Evolutionary conservation across 2,113 vertebrate genomes (phyloP), one percentile per base, ranked within the genome.

Genomic region (Sigmodon hispidus): DNA sequence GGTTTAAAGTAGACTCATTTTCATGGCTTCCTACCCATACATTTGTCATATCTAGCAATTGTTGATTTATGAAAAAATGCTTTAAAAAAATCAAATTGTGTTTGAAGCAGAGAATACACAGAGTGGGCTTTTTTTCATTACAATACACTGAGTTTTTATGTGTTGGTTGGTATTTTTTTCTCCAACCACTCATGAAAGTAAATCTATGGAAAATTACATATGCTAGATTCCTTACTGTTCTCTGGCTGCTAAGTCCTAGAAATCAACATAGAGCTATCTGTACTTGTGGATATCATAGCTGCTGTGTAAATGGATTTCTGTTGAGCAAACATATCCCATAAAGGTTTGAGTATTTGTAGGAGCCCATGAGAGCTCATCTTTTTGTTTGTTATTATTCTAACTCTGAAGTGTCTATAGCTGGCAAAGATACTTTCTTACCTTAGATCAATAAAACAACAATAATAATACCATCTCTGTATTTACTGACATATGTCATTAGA

Each of bases 21-120:
- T 94, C 85, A 95, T 91, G 55, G 89, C 65, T 95, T 87, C 55
- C 65, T 83, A 86, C 65, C 31, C 96, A 96, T 94, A 95, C 96
- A 95, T 92, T 88, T 24, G 72, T 67, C 90, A 91, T 90, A 96
- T 97, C 91, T 95, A 93, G 65, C 77, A 97, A 96, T 96, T 96
- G 95, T 93, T 70, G 95, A 48, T 76, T 93, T 81, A 88, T 95
- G 48, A 79, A 93, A 94, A 95, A 96, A 63, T 22, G 2, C 69
- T 89, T 95, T 84, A 67, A 63, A 96, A 91, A 94, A 96, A 96
- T 96, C 91, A 97, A 52, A 57, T 96, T 89, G 34, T 96, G 87
- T 95, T 92, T 96, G 93, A 98, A 90, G 75, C 40, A 90, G 80
- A 96, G 91, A 59, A 48, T 0, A 26, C 79, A 77, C 31, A 89